Evolutionary conservation across 2,113 vertebrate species (phyloP).

Genomic region (Lota lota): DNA sequence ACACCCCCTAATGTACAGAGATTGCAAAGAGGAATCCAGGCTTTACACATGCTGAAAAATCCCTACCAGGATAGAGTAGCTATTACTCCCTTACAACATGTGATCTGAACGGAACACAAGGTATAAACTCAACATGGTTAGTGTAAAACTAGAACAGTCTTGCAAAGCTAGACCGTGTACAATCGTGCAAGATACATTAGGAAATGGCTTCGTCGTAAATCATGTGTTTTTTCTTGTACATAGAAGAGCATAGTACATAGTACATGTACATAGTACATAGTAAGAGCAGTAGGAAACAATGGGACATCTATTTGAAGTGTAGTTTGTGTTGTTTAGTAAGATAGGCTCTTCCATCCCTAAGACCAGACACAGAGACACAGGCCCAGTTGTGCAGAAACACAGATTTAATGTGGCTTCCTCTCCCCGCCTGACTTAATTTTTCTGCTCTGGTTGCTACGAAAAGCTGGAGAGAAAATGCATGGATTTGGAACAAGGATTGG

Average conservation of each 20-base stretch:
- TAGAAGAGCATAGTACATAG: too few species aligned
- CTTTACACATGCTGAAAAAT: neutral
- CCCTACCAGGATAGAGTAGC: too few species aligned
- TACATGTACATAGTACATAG: too few species aligned
- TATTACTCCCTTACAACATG: too few species aligned
- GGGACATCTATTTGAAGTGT: neutral
- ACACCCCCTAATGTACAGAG: slow-evolving; percentile 71
- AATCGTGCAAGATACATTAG: too few species aligned
- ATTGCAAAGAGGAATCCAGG: slow-evolving; percentile 41
- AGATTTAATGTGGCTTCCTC: slow-evolving; percentile 82
- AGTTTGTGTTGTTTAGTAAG: slow-evolving; percentile 39
- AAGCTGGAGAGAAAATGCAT: slow-evolving; percentile 49
- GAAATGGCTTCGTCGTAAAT: too few species aligned
- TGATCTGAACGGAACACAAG: too few species aligned
- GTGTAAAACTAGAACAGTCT: too few species aligned
- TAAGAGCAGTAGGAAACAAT: too few species aligned
- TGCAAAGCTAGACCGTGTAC: too few species aligned
- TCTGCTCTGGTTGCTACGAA: slow-evolving; percentile 60
- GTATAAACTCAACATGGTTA: too few species aligned
- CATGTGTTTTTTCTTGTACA: too few species aligned
- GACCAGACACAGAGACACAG: slow-evolving; percentile 75
- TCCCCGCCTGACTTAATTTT: slow-evolving; percentile 79
- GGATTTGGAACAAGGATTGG: slow-evolving; percentile 40
- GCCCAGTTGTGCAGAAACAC: slow-evolving; percentile 80
- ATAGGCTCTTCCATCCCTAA: slow-evolving; percentile 58